These are phyloP conservation scores for Lasiurus borealis DNA, from an alignment of 2,113 vertebrate genomes.

Conservation along the genomic window DNA sequence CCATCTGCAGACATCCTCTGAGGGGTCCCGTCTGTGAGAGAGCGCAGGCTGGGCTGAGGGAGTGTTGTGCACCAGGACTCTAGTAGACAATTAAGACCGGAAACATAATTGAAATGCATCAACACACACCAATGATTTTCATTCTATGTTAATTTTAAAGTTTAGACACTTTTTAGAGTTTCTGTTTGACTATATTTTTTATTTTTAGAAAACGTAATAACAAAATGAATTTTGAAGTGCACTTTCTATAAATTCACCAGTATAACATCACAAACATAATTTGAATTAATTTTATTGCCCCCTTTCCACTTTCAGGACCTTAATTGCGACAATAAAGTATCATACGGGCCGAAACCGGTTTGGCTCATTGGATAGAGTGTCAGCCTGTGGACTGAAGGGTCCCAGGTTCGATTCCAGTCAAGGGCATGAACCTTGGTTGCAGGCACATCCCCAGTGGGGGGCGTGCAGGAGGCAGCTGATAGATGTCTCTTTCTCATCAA, in stretches of 20 bases:
- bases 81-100: neutral
- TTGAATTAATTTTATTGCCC: neutral
- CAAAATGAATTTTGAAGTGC: constrained; percentile 4
- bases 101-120: neutral
- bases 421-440: no score
- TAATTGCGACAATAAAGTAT: neutral
- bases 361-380: no score
- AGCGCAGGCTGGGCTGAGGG: no score
- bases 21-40: no score
- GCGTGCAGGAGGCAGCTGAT: no score
- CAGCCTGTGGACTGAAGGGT: no score
- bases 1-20: no score
- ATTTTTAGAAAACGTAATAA: neutral
- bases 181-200: neutral
- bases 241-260: neutral
- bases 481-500: no score
- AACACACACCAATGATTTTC: neutral
- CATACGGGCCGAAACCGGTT: neutral
- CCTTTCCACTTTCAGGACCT: neutral
- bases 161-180: neutral
- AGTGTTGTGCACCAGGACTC: no score
- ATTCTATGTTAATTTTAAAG: neutral
- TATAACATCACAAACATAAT: neutral
- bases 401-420: no score
- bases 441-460: no score